phyloP scores from a whole-genome alignment of 2,888 invertebrate genomes.

The Ptychoptera albimana region DNA sequence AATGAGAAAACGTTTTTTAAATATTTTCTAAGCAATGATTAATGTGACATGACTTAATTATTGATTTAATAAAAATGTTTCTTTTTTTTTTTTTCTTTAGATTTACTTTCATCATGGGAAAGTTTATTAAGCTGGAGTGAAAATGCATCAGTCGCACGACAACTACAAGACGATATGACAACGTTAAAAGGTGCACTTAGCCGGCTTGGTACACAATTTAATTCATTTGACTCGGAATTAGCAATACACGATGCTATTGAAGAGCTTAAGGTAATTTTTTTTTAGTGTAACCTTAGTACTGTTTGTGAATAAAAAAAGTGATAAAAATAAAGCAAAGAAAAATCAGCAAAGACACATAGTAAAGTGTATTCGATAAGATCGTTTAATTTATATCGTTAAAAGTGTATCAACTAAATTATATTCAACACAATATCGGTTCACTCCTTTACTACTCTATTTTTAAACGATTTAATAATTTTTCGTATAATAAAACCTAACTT shows the following conservation, averaged over 20 bases:
- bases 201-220: constrained; percentile 20
- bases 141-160: constrained; percentile 29
- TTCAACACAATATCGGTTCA: no score
- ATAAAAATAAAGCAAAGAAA: no score
- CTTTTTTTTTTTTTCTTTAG: constrained; percentile 15
- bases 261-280: constrained; percentile 23
- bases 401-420: no score
- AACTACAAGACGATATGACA: constrained; percentile 31
- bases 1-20: no score
- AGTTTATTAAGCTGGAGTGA: constrained; percentile 31
- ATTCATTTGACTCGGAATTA: constrained; percentile 28
- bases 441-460: no score
- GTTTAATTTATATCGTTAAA: no score
- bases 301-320: not conserved
- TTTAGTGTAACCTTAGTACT: not conserved
- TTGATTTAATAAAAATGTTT: constrained; percentile 4
- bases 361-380: no score
- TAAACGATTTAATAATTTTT: no score
- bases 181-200: constrained; percentile 24
- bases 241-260: constrained; percentile 29
- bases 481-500: no score
- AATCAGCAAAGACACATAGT: no score
- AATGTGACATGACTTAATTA: no score
- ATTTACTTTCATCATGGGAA: constrained; percentile 31
- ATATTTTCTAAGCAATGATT: no score